Percentiles rank a stretch among this genome's conserved stretches.
Evolutionary conservation across 2,113 vertebrate genomes (phyloP).

Genomic region (Albula goreensis): DNA sequence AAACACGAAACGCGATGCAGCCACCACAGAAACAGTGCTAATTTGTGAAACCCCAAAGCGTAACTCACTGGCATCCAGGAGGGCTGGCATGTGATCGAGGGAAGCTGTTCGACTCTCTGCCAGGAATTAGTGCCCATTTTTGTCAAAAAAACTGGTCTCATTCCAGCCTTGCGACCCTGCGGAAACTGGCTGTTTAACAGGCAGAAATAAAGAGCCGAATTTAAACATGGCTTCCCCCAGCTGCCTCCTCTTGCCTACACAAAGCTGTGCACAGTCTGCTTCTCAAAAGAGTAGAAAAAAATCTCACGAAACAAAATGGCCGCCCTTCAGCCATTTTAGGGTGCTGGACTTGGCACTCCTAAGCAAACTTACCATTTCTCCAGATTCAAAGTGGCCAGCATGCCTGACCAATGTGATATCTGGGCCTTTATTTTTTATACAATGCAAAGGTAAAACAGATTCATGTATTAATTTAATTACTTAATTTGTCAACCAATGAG

Average conservation of each 20-base stretch:
- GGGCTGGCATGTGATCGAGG: conserved; percentile 35
- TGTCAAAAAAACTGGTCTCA: conserved; percentile 25
- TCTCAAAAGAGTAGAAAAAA: conserved; percentile 34
- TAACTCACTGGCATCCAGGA: conserved; percentile 41
- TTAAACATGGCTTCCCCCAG: conserved; percentile 35
- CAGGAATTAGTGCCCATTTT: conserved; percentile 47
- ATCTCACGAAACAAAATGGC: conserved; percentile 55
- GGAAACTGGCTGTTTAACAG: conserved; percentile 45
- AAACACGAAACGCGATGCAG: neutral
- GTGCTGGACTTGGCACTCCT: conserved; percentile 41
- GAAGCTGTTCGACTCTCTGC: conserved; percentile 22
- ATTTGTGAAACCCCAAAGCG: conserved; percentile 33
- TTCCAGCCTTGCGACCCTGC: conserved; percentile 27
- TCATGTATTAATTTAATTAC: neutral
- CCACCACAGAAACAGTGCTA: conserved; percentile 14
- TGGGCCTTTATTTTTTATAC: neutral
- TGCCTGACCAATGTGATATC: neutral
- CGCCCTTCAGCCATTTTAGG: conserved; percentile 60
- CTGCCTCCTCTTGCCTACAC: conserved; percentile 30
- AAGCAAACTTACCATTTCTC: neutral
- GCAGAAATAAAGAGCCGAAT: conserved; percentile 35
- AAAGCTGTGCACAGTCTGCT: conserved; percentile 29
- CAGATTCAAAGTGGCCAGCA: neutral
- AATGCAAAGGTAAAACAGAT: neutral
- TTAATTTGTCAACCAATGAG: neutral